Conservation (phyloP, 2,113 vertebrate genomes). For the Porphyrio hochstetteri region DNA sequence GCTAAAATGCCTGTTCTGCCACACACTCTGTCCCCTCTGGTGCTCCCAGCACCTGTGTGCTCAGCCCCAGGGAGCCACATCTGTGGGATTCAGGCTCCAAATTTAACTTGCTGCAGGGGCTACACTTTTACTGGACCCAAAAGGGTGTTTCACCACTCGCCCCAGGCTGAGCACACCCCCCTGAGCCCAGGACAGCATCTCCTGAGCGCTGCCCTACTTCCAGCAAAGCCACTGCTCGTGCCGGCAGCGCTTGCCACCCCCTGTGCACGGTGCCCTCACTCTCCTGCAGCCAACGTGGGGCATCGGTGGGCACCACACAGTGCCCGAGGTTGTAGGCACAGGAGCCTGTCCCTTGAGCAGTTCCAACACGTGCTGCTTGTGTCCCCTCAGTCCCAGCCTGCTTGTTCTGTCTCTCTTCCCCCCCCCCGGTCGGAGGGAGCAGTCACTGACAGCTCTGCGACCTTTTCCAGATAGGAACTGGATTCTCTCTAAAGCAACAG, state of each 20-base stretch:
- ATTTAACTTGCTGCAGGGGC: background rate
- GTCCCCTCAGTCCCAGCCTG: background rate
- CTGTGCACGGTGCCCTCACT: background rate
- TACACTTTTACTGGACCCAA: background rate
- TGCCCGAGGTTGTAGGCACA: background rate
- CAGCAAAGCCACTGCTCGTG: background rate
- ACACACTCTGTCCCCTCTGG: background rate
- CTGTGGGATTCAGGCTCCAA: background rate
- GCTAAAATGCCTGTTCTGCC: background rate
- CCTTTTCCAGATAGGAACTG: background rate
- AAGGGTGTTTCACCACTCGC: rapidly evolving
- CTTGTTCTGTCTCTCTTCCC: background rate
- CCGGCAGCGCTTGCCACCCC: background rate
- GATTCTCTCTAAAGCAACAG: background rate
- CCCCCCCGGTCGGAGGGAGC: background rate
- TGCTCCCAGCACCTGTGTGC: background rate
- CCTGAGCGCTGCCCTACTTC: background rate
- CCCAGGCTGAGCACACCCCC: background rate
- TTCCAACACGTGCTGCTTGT: background rate
- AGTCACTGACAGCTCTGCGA: background rate
- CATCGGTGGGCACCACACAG: background rate
- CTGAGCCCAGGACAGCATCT: background rate
- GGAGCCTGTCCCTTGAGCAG: background rate
- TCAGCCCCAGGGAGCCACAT: background rate
- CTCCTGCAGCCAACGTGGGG: background rate